These are phyloP conservation scores for Gastracanthus pulcherrimus DNA, from an alignment of 2,888 invertebrate species.

Conservation along the genomic window DNA sequence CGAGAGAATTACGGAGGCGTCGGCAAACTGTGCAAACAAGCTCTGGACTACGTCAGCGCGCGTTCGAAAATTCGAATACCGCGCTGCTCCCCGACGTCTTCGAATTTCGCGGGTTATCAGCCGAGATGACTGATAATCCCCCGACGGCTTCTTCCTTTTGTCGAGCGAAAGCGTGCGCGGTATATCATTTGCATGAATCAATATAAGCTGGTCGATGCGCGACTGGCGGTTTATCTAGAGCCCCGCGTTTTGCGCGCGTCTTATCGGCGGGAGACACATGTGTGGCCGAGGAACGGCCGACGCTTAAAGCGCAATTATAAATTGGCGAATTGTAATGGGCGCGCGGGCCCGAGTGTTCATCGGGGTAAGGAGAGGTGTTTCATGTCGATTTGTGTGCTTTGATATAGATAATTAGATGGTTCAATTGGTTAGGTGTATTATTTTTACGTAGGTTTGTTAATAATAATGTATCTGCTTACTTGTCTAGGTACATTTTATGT, in stretches of 20 bases:
- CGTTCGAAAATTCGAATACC: not conserved
- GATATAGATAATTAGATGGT: too few relatives aligned
- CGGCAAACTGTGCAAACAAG: constrained; percentile 34
- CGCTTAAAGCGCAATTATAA: not conserved
- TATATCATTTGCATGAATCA: constrained; percentile 13
- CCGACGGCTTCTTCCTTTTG: too few relatives aligned
- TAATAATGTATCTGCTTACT: too few relatives aligned
- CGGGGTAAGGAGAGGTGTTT: too few relatives aligned
- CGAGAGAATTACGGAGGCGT: constrained; percentile 1
- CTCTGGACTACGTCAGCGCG: not conserved
- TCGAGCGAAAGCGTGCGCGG: not conserved
- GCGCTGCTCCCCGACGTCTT: not conserved
- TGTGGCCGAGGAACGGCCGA: not conserved
- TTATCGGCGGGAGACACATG: constrained; percentile 21
- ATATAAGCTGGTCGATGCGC: not conserved
- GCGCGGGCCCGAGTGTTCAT: not conserved
- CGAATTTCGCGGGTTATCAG: not conserved
- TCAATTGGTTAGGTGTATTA: too few relatives aligned
- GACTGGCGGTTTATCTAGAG: not conserved
- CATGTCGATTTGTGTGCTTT: too few relatives aligned
- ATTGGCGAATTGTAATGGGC: not conserved
- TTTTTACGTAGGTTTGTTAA: too few relatives aligned
- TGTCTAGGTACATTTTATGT: too few relatives aligned
- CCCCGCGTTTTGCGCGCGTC: not conserved
- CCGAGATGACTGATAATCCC: not conserved